phyloP scores from a whole-genome alignment of 2,113 vertebrate genomes.

The Melanostigma gelatinosum region DNA sequence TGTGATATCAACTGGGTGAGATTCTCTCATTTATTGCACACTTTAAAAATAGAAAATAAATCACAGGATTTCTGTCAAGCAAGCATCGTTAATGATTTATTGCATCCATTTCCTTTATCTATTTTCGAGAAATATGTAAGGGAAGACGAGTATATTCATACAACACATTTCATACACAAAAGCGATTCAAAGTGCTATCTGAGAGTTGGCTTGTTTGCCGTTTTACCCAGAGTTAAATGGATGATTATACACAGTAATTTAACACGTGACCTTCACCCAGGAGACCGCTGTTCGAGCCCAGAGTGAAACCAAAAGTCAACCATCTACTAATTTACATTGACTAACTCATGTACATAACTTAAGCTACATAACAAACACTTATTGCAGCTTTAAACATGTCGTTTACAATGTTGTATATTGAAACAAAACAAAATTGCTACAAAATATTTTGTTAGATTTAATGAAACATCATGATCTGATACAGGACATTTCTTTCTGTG shows the following conservation, averaged over 20 bases:
- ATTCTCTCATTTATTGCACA: constrained; percentile 3
- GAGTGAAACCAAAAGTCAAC: not conserved
- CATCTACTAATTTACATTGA: not conserved
- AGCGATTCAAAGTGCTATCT: not conserved
- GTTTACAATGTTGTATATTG: too few relatives aligned
- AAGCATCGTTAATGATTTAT: constrained; percentile 3
- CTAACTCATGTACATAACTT: too few relatives aligned
- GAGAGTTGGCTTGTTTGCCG: too few relatives aligned
- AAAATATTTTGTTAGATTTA: too few relatives aligned
- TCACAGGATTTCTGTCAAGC: not conserved
- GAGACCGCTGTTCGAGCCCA: not conserved
- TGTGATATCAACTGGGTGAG: not conserved
- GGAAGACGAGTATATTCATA: not conserved
- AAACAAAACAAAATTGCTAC: too few relatives aligned
- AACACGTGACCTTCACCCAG: not conserved
- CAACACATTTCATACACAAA: not conserved
- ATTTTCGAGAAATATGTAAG: not conserved
- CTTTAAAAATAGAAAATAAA: not conserved
- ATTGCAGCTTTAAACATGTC: too few relatives aligned
- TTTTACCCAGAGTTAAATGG: too few relatives aligned
- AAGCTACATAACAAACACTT: too few relatives aligned
- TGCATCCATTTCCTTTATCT: not conserved
- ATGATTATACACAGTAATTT: too few relatives aligned
- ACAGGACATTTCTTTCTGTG: not conserved
- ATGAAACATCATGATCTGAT: not conserved